Evolutionary conservation across 2,888 invertebrate genomes (phyloP), one percentile per base, ranked within the genome.

Genomic region (Asteroscopus sphinx): DNA sequence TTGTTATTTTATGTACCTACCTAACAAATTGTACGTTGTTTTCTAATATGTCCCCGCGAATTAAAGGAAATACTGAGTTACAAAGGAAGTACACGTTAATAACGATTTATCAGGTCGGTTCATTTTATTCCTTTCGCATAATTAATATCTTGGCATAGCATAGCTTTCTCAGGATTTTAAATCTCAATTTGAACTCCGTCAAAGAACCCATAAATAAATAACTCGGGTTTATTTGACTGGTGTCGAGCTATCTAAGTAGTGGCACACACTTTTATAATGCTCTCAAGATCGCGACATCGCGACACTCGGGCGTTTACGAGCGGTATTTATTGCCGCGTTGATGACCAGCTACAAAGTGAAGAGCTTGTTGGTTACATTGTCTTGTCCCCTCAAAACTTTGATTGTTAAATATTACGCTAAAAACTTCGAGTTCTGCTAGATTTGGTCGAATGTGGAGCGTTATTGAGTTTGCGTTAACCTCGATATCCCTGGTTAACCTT

Each of bases 1-100:
- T 66, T 65, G 41, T 68, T 68, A 59, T 53, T 53, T 30, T 54
- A 46, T 33, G 21, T 47, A n/a, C n/a, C n/a, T n/a, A n/a, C n/a
- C n/a, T n/a, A 25, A 45, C 49, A 32, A 44, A 47, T 40, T 46
- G 17, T 49, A 21, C 15, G 41, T 37, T 35, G 44, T 26, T 17
- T 36, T 42, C n/a, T n/a, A n/a, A n/a, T n/a, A n/a, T n/a, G n/a
- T n/a, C n/a, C n/a, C n/a, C n/a, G n/a, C 12, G 33, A 49, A 42
- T 59, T 17, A 26, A n/a, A n/a, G n/a, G n/a, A n/a, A n/a, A n/a
- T n/a, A n/a, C n/a, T n/a, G n/a, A n/a, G n/a, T n/a, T n/a, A n/a
- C n/a, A n/a, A n/a, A n/a, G n/a, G n/a, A n/a, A n/a, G n/a, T n/a
- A n/a, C n/a, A n/a, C n/a, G n/a, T n/a, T n/a, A n/a, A n/a, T n/a